These are phyloP conservation scores for Eristalinus aeneus DNA, from an alignment of 2,888 invertebrate genomes.

Conservation along the genomic window DNA sequence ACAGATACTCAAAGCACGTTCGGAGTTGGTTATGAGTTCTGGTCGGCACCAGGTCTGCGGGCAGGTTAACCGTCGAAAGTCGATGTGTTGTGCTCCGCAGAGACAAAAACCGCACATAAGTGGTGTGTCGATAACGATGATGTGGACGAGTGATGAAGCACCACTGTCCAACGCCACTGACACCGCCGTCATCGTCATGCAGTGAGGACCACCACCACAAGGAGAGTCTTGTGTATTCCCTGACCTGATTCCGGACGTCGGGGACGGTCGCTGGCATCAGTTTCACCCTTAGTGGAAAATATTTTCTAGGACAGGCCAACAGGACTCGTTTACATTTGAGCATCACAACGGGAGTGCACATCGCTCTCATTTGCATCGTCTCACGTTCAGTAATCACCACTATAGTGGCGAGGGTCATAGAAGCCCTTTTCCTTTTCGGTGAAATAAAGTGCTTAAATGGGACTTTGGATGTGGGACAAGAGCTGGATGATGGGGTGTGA, in stretches of 20 bases:
- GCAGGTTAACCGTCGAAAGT: background rate
- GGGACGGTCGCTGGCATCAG: constrained; percentile 32
- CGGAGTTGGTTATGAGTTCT: constrained; percentile 44
- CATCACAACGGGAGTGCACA: constrained; percentile 10
- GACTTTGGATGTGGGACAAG: constrained; percentile 12
- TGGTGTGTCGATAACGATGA: constrained; percentile 47
- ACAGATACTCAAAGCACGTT: constrained; percentile 29
- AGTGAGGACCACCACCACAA: background rate
- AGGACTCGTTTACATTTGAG: constrained; percentile 37
- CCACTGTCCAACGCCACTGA: constrained; percentile 12
- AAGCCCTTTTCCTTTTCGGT: constrained; percentile 1
- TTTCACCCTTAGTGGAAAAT: constrained; percentile 17
- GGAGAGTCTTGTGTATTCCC: constrained; percentile 40
- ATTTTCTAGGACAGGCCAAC: constrained; percentile 16
- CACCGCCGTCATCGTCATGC: background rate
- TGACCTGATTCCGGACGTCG: constrained; percentile 49
- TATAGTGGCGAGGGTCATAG: constrained; percentile 6
- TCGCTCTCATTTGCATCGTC: constrained; percentile 35
- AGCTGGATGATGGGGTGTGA: background rate
- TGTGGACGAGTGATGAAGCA: constrained; percentile 12
- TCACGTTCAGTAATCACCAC: constrained; percentile 2
- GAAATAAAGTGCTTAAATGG: constrained; percentile 44
- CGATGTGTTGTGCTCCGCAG: constrained; percentile 26
- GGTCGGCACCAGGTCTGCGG: background rate
- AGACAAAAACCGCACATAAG: constrained; percentile 59